phyloP scores from a whole-genome alignment of 2,888 invertebrate species.

The Diachrysia chrysitis region DNA sequence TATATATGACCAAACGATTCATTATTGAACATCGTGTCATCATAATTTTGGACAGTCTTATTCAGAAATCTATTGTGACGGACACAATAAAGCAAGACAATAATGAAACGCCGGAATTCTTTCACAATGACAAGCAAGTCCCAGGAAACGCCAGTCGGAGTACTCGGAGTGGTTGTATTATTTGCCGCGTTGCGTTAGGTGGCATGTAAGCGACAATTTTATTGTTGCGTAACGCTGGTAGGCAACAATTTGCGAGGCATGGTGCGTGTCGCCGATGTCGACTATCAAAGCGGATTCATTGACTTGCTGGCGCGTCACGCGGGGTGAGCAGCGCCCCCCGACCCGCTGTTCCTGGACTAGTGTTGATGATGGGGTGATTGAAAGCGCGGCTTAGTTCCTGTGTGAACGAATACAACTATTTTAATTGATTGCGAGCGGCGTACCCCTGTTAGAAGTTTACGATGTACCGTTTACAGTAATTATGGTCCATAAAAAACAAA shows the following conservation, averaged over 20 bases:
- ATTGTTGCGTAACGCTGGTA: slow-evolving; percentile 80
- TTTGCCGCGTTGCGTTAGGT: slow-evolving; percentile 62
- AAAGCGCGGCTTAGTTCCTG: slow-evolving; percentile 63
- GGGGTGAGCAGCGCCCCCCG: slow-evolving; percentile 63
- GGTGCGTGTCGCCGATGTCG: slow-evolving; percentile 80
- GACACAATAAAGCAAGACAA: slow-evolving; percentile 57
- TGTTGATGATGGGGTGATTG: slow-evolving; percentile 63
- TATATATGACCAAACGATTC: slow-evolving; percentile 6
- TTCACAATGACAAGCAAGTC: slow-evolving; percentile 66
- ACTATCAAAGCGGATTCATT: slow-evolving; percentile 66
- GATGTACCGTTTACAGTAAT: slow-evolving; percentile 43
- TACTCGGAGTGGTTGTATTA: slow-evolving; percentile 59
- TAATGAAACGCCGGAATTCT: slow-evolving; percentile 62
- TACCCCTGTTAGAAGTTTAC: slow-evolving; percentile 33
- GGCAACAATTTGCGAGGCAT: slow-evolving; percentile 81
- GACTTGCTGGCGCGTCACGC: slow-evolving; percentile 72
- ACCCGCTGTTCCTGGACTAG: slow-evolving; percentile 49
- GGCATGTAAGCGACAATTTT: slow-evolving; percentile 79
- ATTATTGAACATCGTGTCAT: slow-evolving; percentile 21
- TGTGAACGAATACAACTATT: slow-evolving; percentile 59
- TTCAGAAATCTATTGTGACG: slow-evolving; percentile 54
- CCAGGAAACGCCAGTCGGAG: slow-evolving; percentile 66
- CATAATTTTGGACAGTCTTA: slow-evolving; percentile 34
- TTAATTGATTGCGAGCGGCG: slow-evolving; percentile 50
- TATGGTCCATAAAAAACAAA: slow-evolving; percentile 45